phyloP scores from a whole-genome alignment of 2,113 vertebrate species.

The Ctenodactylus gundi region DNA sequence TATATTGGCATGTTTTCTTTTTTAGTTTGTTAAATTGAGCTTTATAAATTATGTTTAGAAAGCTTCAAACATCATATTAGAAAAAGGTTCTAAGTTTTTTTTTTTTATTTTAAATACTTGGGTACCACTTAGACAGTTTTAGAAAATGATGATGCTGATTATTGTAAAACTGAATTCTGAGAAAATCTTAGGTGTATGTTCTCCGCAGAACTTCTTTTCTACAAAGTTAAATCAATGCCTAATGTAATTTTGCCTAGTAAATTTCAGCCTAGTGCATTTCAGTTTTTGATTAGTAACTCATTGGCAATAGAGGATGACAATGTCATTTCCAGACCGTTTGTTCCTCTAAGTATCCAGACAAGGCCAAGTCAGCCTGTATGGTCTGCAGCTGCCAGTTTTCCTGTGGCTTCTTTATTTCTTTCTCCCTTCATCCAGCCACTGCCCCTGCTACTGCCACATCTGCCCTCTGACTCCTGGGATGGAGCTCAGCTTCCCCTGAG shows the following conservation, averaged over 20 bases:
- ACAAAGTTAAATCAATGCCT: not conserved
- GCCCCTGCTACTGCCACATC: conserved; percentile 53
- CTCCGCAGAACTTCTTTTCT: not conserved
- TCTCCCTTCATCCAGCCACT: conserved; percentile 71
- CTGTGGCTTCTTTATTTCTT: conserved; percentile 71
- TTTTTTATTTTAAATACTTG: conserved; percentile 24
- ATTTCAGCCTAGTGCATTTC: not conserved
- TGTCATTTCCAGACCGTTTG: conserved; percentile 52
- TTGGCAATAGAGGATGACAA: not conserved
- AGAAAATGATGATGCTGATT: not conserved
- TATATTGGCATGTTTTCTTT: not conserved
- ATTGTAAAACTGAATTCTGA: not conserved
- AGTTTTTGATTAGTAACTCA: not conserved
- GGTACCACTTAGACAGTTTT: not conserved
- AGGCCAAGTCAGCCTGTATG: not conserved
- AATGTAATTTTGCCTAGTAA: not conserved
- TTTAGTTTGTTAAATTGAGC: not conserved
- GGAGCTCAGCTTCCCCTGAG: conserved; percentile 59
- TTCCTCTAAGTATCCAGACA: conserved; percentile 28
- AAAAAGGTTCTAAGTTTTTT: too few species aligned
- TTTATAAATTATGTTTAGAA: conserved; percentile 10
- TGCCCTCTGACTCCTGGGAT: conserved; percentile 71
- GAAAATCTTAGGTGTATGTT: not conserved
- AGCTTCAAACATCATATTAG: not conserved
- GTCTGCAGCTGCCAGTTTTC: conserved; percentile 69